Conservation (phyloP, 2,888 invertebrate species). For the Tuta absoluta region DNA sequence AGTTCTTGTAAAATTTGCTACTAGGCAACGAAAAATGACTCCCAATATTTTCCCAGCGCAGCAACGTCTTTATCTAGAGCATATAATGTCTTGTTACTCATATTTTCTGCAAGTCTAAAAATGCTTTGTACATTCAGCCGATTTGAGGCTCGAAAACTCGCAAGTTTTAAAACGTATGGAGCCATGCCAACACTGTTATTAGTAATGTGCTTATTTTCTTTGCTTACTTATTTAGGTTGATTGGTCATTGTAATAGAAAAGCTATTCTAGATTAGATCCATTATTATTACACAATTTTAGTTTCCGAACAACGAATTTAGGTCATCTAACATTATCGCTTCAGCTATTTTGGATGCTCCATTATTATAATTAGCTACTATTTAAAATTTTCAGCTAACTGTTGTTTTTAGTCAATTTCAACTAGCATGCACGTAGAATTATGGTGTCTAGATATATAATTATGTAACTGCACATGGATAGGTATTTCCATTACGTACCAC, state of each 20-base stretch:
- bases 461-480: no score
- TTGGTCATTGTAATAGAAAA: conserved; percentile 3
- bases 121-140: conserved; percentile 43
- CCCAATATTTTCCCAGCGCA: conserved; percentile 44
- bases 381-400: no score
- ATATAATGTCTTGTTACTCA: conserved; percentile 54
- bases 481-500: no score
- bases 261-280: neutral
- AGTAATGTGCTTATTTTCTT: conserved; percentile 27
- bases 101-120: conserved; percentile 46
- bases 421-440: no score
- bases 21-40: conserved; percentile 59
- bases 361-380: no score
- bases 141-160: conserved; percentile 46
- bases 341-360: no score
- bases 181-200: conserved; percentile 49
- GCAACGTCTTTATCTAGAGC: conserved; percentile 59
- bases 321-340: no score
- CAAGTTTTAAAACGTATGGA: conserved; percentile 52
- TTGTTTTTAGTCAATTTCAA: no score
- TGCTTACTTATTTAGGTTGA: conserved; percentile 13
- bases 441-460: no score
- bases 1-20: conserved; percentile 25
- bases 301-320: no score
- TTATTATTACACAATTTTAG: neutral